Evolutionary conservation across 92 coral and sea anemone species (phyloP), one percentile per base, ranked within the genome.

Genomic region (Phymanthus crucifer): DNA sequence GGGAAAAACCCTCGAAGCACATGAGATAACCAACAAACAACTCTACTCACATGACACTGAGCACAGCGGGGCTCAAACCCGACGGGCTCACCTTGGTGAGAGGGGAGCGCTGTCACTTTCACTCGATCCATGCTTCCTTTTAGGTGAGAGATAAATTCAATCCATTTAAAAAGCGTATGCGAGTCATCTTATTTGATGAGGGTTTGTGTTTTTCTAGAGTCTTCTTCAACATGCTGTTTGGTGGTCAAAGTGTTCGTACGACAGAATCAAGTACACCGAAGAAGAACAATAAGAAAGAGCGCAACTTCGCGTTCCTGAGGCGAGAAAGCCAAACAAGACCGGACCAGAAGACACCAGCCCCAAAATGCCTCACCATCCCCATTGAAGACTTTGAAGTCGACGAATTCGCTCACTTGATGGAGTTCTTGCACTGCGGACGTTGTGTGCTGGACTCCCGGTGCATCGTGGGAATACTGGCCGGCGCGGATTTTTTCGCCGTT

Each of bases 361-460:
- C 68, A 34, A 73, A 75, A 29, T 71, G 84, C 16, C 21, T 61
- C 50, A 80, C 76, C 7, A 83, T 87, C 71, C 82, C 78, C 18
- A 82, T 87, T 10, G 91, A 83, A 21, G 87, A 87, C 68, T 79
- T 87, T 37, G 91, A 87, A 32, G 80, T 80, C 0, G 87, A 83
- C 26, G 91, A 83, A n/a, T 87, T 87, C 70, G 80, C 88, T 32
- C 91, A 72, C 36, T 79, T 87, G 65, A 87, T 87, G 91, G 91
- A 83, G 70, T 87, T 83, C 34, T 40, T 87, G 2, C 91, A 87
- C 67, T 83, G 76, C 43, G 91, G 91, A 35, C 52, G 81, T 21
- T 87, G 91, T 50, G 36, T 72, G 18, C 82, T 87, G 3, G 91
- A 78, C 38, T 78, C 88, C 11, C 87, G 87, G 7, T 67, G 81